These are phyloP conservation scores for Drosophila maculinotata DNA, from an alignment of 2,888 invertebrate genomes.

Conservation along the genomic window DNA sequence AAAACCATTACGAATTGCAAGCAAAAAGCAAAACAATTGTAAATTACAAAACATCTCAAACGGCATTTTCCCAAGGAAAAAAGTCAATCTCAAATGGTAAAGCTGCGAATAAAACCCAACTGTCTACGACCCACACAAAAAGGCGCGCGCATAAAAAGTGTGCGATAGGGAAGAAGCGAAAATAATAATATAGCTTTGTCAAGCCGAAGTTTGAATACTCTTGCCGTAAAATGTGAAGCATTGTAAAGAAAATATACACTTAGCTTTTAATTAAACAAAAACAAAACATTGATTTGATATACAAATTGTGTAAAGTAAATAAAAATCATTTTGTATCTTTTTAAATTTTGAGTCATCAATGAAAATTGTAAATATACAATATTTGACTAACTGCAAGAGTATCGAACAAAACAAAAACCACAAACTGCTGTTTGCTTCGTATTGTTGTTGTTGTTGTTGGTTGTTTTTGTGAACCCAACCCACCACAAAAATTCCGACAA, in stretches of 20 bases:
- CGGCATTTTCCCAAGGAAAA: slow-evolving; percentile 57
- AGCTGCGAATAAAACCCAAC: slow-evolving; percentile 41
- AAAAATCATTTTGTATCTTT: background rate
- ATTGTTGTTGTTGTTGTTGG: slow-evolving; percentile 17
- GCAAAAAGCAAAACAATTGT: slow-evolving; percentile 35
- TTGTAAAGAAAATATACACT: background rate
- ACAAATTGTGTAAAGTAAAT: background rate
- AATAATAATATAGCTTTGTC: background rate
- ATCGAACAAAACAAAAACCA: slow-evolving; percentile 30
- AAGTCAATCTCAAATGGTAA: slow-evolving; percentile 79
- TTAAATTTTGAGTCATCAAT: slow-evolving; percentile 5
- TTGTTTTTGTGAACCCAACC: slow-evolving; percentile 37
- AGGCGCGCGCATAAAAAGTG: slow-evolving; percentile 40
- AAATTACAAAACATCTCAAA: slow-evolving; percentile 46
- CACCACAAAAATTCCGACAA: slow-evolving; percentile 48
- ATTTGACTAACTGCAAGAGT: slow-evolving; percentile 31
- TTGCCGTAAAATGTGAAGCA: slow-evolving; percentile 1
- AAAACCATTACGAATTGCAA: slow-evolving; percentile 36
- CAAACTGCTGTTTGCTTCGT: slow-evolving; percentile 26
- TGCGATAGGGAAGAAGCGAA: slow-evolving; percentile 25
- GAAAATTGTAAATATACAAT: slow-evolving; percentile 8
- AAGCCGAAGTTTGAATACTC: slow-evolving; percentile 34
- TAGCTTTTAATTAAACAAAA: no score
- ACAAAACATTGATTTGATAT: background rate
- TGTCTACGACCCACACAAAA: slow-evolving; percentile 36